Conservation (phyloP, 2,113 vertebrate genomes). For the Tetrax tetrax region DNA sequence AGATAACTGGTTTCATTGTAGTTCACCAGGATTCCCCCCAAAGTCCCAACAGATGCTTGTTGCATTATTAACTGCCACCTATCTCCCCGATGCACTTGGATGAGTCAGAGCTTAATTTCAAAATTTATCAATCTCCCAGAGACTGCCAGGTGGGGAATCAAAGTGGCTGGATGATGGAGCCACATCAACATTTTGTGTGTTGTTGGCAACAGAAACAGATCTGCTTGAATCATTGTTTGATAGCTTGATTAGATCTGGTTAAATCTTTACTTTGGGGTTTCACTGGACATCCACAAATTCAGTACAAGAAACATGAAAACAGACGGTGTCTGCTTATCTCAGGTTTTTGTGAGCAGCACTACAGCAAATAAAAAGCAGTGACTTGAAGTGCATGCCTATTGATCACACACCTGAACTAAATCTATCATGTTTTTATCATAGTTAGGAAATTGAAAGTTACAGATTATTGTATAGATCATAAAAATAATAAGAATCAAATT, state of each 20-base stretch:
- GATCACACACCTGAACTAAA: neutral
- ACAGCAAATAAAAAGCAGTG: neutral
- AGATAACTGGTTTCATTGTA: neutral
- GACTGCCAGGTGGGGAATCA: neutral
- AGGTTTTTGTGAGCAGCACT: neutral
- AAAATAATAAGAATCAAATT: slow-evolving; percentile 74
- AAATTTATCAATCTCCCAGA: neutral
- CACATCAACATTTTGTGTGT: neutral
- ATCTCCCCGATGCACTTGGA: neutral
- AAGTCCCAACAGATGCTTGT: neutral
- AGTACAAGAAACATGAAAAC: neutral
- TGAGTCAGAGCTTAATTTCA: neutral
- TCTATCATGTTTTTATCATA: neutral
- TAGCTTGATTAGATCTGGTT: neutral
- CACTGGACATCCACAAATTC: neutral
- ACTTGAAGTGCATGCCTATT: neutral
- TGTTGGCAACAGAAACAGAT: neutral
- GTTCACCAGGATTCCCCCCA: neutral
- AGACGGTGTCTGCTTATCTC: accelerated
- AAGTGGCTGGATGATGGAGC: neutral
- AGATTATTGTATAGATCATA: slow-evolving; percentile 68
- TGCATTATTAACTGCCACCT: neutral
- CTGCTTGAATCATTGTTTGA: neutral
- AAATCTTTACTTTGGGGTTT: neutral
- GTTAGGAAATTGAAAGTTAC: slow-evolving; percentile 72